Conservation (phyloP, 2,797 vertebrate species). For the Lagocephalus sceleratus region DNA sequence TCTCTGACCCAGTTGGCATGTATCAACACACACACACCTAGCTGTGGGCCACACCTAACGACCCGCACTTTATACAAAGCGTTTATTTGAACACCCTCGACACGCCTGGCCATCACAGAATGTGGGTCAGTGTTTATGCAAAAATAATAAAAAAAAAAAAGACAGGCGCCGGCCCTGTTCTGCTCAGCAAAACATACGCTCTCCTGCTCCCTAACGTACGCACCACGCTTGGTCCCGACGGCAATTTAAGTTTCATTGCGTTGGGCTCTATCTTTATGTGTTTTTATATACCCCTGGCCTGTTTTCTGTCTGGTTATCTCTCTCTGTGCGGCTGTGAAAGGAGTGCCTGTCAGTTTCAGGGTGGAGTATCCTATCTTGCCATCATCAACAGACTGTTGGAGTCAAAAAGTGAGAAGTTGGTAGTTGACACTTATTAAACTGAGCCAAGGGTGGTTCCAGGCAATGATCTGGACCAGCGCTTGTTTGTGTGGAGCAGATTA, state of each 20-base stretch:
- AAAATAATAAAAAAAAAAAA: slow-evolving; percentile 13
- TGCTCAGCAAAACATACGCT: not conserved
- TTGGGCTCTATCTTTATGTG: slow-evolving; percentile 21
- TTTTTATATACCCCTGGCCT: slow-evolving; percentile 32
- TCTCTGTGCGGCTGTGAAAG: slow-evolving; percentile 14
- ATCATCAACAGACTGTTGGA: slow-evolving; percentile 47
- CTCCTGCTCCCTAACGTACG: not conserved
- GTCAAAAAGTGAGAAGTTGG: slow-evolving; percentile 23
- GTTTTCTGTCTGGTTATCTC: slow-evolving; percentile 33
- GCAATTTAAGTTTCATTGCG: not conserved
- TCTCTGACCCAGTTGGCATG: slow-evolving; percentile 55
- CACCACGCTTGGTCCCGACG: not conserved
- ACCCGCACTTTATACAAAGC: slow-evolving; percentile 20
- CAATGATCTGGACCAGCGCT: too few species aligned
- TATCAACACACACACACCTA: slow-evolving; percentile 20
- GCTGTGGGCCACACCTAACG: slow-evolving; percentile 25
- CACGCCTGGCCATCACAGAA: slow-evolving; percentile 11
- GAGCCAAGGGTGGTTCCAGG: not conserved
- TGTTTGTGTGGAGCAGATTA: too few species aligned
- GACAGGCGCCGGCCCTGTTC: not conserved
- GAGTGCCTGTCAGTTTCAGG: slow-evolving; percentile 46
- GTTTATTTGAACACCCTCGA: slow-evolving; percentile 19
- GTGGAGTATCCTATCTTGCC: slow-evolving; percentile 56
- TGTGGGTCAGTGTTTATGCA: slow-evolving; percentile 46
- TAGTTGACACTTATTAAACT: slow-evolving; percentile 15